A percentile compares a stretch with the other conserved stretches of the same genome.
Conservation (phyloP, 1,140 invertebrate genomes). For the Thaumatotibia leucotreta region DNA sequence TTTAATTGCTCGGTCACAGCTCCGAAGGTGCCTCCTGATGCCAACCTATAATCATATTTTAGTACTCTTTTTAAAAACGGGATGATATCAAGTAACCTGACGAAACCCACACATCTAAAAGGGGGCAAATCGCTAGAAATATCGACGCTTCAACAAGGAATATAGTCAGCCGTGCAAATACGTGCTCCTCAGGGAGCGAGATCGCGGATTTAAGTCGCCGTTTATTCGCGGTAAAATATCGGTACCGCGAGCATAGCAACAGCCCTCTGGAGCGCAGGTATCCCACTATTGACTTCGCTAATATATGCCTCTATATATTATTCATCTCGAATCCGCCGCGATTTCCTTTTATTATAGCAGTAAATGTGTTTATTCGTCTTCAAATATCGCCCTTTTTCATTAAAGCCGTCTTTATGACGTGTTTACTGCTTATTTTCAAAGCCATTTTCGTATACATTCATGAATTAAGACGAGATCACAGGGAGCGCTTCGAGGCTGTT, state of each 20-base stretch:
- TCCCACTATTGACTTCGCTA: slow-evolving; percentile 4
- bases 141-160: neutral
- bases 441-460: slow-evolving; percentile 6
- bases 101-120: no score
- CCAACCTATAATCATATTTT: no score
- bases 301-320: slow-evolving; percentile 21
- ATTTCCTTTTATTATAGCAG: slow-evolving; percentile 15
- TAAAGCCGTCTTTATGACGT: slow-evolving; percentile 4
- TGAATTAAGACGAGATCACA: slow-evolving; percentile 14
- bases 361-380: slow-evolving; percentile 24
- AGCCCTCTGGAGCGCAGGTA: neutral
- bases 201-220: neutral
- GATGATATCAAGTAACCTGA: no score
- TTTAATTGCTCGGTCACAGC: no score
- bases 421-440: slow-evolving; percentile 9
- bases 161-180: neutral
- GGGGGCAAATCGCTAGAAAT: no score
- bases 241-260: neutral
- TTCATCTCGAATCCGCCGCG: slow-evolving; percentile 15
- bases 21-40: no score
- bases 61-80: no score
- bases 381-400: slow-evolving; percentile 14
- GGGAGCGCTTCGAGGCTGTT: neutral
- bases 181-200: neutral
- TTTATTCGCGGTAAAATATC: neutral